Conservation (phyloP, 1,140 invertebrate genomes). For the Penaeus vannamei region DNA sequence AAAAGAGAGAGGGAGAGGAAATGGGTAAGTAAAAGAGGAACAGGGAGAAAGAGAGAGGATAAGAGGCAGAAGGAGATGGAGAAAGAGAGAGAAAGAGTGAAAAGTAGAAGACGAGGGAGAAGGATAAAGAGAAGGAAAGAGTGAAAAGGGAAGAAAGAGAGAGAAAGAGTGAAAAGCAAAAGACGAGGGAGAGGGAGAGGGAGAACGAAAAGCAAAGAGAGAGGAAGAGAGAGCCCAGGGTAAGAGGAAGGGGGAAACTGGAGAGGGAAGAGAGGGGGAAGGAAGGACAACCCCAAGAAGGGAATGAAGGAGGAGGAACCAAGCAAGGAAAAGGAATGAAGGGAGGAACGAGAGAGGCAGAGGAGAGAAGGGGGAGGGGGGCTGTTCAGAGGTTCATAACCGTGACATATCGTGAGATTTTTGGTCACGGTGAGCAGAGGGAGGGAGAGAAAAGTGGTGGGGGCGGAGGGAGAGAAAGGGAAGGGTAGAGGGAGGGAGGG, state of each 20-base stretch:
- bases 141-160: neutral
- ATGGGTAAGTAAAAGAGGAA: too few relatives aligned
- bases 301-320: too few relatives aligned
- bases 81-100: neutral
- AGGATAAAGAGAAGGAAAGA: neutral
- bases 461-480: neutral
- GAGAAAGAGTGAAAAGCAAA: neutral
- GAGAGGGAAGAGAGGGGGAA: slow-evolving; percentile 1
- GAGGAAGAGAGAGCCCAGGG: neutral
- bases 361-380: too few relatives aligned
- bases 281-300: too few relatives aligned
- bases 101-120: neutral
- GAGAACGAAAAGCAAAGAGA: neutral
- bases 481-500: neutral
- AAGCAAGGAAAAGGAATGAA: too few relatives aligned
- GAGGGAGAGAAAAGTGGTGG: neutral
- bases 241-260: neutral
- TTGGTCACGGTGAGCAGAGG: neutral
- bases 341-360: too few relatives aligned
- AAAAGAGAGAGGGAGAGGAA: neutral
- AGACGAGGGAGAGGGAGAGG: neutral
- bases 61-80: neutral
- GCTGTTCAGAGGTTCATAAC: too few relatives aligned
- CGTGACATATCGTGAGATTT: too few relatives aligned
- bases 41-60: too few relatives aligned